phyloP scores from a whole-genome alignment of 2,797 vertebrate genomes.

The Petrocephalus schoutedeni region DNA sequence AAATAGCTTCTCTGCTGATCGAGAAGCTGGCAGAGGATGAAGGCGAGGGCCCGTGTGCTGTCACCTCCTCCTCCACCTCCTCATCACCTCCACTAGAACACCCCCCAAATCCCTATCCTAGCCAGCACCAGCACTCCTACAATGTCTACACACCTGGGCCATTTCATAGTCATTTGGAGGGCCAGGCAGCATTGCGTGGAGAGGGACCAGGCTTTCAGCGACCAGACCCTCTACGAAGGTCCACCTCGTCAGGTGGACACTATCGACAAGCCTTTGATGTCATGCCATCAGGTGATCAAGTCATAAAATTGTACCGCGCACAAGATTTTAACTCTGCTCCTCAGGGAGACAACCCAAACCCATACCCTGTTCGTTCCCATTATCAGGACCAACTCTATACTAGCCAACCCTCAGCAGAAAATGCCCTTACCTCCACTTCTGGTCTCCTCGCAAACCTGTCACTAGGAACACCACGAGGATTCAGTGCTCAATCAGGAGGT shows the following conservation, averaged over 20 bases:
- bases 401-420: conserved; percentile 22
- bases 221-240: conserved; percentile 43
- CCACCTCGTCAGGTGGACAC: conserved; percentile 41
- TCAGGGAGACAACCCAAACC: conserved; percentile 37
- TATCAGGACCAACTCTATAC: conserved; percentile 40
- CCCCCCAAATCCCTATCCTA: conserved; percentile 45
- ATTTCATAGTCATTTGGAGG: conserved; percentile 17
- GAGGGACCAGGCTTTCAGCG: conserved; percentile 34
- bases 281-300: conserved; percentile 50
- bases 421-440: conserved; percentile 32
- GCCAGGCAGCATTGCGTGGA: background rate
- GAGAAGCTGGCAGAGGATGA: conserved; percentile 48
- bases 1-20: conserved; percentile 48
- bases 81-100: conserved; percentile 41
- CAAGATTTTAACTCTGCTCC: conserved; percentile 38
- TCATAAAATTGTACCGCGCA: conserved; percentile 50
- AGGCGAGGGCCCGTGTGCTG: conserved; percentile 30
- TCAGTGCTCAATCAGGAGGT: conserved; percentile 16
- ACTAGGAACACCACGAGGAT: conserved; percentile 37
- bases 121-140: conserved; percentile 38
- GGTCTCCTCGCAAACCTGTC: conserved; percentile 41
- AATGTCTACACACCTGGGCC: conserved; percentile 45
- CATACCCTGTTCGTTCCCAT: conserved; percentile 37
- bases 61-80: conserved; percentile 35
- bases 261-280: conserved; percentile 52